These are phyloP conservation scores for Melanostoma scalare DNA, from an alignment of 2,888 invertebrate species.

Conservation along the genomic window DNA sequence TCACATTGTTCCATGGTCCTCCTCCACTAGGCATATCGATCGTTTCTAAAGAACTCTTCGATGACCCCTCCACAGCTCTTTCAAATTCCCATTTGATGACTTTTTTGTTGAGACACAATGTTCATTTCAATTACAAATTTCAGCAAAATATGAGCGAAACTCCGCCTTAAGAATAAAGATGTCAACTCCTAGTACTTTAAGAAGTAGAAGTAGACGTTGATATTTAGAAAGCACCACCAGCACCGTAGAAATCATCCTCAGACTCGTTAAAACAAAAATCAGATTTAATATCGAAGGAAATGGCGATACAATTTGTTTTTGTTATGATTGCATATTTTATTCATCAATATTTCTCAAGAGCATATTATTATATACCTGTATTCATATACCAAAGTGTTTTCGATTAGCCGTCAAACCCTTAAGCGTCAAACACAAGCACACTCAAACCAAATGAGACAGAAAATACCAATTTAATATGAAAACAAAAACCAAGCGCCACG, in stretches of 20 bases:
- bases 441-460: constrained; percentile 11
- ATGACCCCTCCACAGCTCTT: too few species aligned
- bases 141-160: too few species aligned
- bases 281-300: constrained; percentile 39
- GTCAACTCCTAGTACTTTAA: too few species aligned
- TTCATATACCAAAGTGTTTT: constrained; percentile 50
- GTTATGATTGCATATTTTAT: constrained; percentile 48
- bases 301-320: constrained; percentile 46
- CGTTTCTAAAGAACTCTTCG: too few species aligned
- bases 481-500: neutral
- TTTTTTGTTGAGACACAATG: too few species aligned
- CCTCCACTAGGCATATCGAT: too few species aligned
- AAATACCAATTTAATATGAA: constrained; percentile 57
- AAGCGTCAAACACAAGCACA: constrained; percentile 16
- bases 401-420: constrained; percentile 54
- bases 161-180: too few species aligned
- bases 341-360: constrained; percentile 54
- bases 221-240: too few species aligned
- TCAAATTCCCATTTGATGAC: too few species aligned
- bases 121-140: too few species aligned
- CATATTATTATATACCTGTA: constrained; percentile 11
- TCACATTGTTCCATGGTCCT: too few species aligned
- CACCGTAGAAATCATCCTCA: neutral
- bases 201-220: too few species aligned
- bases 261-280: constrained; percentile 30